Conservation (phyloP, 2,797 vertebrate genomes). For the Eremophila alpestris region DNA sequence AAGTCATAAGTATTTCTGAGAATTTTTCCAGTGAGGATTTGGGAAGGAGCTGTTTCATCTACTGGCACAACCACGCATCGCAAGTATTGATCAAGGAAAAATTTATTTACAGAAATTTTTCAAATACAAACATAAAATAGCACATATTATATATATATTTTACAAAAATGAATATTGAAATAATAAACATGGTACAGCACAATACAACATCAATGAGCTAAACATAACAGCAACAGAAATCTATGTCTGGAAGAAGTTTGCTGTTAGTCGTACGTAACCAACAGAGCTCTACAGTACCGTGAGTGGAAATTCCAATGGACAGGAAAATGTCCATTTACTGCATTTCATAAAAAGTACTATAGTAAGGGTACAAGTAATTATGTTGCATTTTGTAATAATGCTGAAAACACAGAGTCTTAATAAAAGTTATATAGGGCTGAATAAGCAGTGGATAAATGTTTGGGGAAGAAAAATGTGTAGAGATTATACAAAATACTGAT, state of each 20-base stretch:
- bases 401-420: slow-evolving; percentile 69
- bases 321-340: slow-evolving; percentile 46
- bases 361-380: slow-evolving; percentile 69
- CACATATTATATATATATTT: slow-evolving; percentile 75
- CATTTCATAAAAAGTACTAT: slow-evolving; percentile 60
- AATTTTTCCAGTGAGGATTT: neutral
- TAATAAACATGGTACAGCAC: slow-evolving; percentile 86
- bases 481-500: slow-evolving; percentile 75
- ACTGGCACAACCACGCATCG: neutral
- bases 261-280: slow-evolving; percentile 1
- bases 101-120: slow-evolving; percentile 93
- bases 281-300: slow-evolving; percentile 48
- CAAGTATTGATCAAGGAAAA: slow-evolving; percentile 75
- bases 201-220: slow-evolving; percentile 77
- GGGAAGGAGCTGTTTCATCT: neutral
- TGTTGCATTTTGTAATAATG: slow-evolving; percentile 68
- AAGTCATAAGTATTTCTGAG: neutral
- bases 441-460: slow-evolving; percentile 65
- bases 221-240: slow-evolving; percentile 65
- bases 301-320: slow-evolving; percentile 47
- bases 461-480: slow-evolving; percentile 46
- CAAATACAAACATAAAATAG: slow-evolving; percentile 85
- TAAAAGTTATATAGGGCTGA: slow-evolving; percentile 62
- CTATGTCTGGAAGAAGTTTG: slow-evolving; percentile 66
- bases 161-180: slow-evolving; percentile 88